Evolutionary conservation across 2,797 vertebrate genomes (phyloP).

Genomic region (Crax fasciolata): DNA sequence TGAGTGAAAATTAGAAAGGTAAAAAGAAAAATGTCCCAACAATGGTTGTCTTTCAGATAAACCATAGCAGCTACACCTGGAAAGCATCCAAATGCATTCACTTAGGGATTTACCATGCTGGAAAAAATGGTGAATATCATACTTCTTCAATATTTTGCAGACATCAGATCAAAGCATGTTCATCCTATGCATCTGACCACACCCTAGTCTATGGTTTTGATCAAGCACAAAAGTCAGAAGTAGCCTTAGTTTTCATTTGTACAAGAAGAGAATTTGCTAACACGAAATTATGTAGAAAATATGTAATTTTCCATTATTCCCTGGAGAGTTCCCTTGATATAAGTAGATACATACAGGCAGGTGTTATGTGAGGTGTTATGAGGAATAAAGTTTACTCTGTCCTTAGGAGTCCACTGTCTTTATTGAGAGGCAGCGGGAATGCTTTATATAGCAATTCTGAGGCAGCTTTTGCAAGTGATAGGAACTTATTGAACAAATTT

Average conservation of each 20-base stretch:
- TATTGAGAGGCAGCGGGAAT: background rate
- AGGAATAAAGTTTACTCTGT: background rate
- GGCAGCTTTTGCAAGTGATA: background rate
- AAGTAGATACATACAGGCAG: background rate
- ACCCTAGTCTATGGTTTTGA: background rate
- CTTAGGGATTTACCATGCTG: background rate
- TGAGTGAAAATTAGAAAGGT: background rate
- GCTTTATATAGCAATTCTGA: background rate
- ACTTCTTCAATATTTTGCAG: background rate
- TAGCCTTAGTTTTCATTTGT: background rate
- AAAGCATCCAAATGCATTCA: background rate
- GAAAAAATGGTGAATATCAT: conserved; percentile 1
- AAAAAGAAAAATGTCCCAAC: background rate
- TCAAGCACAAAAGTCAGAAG: background rate
- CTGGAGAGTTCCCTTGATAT: background rate
- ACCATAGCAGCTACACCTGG: background rate
- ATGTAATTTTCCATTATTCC: background rate
- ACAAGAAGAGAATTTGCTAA: background rate
- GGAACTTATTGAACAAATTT: background rate
- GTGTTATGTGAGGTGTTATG: rapidly evolving
- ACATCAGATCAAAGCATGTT: background rate
- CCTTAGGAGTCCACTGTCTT: background rate
- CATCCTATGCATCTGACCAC: background rate
- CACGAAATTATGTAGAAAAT: background rate
- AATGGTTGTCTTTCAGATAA: background rate